These are phyloP conservation scores for Drosophila sucinea DNA, from an alignment of 1,140 invertebrate species.

Conservation along the genomic window DNA sequence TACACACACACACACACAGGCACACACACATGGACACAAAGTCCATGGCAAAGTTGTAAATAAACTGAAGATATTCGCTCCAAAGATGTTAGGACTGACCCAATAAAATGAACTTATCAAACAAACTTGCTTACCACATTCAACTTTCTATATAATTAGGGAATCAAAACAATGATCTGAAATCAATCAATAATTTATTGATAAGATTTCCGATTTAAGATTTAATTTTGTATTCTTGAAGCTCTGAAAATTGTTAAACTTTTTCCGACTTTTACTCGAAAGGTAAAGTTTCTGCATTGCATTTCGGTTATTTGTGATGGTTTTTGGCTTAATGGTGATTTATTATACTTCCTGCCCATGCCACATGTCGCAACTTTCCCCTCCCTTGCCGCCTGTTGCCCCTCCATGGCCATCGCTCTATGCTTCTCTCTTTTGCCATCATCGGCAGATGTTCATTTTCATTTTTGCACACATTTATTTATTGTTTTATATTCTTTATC, in stretches of 20 bases:
- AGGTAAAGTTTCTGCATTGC: background rate
- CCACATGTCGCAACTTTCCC: background rate
- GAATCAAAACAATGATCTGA: too few species aligned
- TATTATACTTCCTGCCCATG: background rate
- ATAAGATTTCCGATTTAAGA: too few species aligned
- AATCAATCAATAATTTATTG: too few species aligned
- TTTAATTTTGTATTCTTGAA: too few species aligned
- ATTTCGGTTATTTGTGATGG: background rate
- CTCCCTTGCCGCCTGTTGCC: background rate
- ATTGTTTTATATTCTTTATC: conserved; percentile 61
- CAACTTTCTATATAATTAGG: too few species aligned
- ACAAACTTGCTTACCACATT: too few species aligned
- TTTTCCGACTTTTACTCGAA: background rate
- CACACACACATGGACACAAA: conserved; percentile 6
- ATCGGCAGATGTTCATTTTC: background rate
- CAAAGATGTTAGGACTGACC: too few species aligned
- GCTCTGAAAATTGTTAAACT: too few species aligned
- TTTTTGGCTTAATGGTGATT: background rate
- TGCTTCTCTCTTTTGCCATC: background rate
- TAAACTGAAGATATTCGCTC: background rate
- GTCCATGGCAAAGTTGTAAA: conserved; percentile 4
- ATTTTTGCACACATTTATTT: conserved; percentile 8
- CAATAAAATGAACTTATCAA: too few species aligned
- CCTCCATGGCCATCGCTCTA: background rate
- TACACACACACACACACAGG: conserved; percentile 10